These are phyloP conservation scores for Hydrolagus affinis DNA, from an alignment of 2,113 vertebrate species.

Conservation along the genomic window DNA sequence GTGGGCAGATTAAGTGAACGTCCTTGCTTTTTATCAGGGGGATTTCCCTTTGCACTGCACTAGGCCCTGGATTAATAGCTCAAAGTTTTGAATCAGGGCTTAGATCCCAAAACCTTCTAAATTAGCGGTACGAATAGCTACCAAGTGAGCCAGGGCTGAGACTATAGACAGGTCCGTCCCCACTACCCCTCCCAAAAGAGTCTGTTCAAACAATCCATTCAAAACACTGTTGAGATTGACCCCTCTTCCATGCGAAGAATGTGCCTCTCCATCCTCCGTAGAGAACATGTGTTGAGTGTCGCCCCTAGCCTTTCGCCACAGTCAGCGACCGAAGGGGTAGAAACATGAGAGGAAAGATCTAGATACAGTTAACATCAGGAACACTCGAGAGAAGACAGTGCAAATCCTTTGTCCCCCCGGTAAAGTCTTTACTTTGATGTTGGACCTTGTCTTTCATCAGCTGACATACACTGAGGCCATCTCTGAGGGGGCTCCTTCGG, in stretches of 20 bases:
- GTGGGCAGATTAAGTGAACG: no score
- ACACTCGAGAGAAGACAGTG: background rate
- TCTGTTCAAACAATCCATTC: no score
- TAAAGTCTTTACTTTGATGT: background rate
- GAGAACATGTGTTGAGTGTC: background rate
- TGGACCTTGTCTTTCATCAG: conserved; percentile 48
- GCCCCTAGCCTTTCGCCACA: background rate
- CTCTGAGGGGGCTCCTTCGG: conserved; percentile 69
- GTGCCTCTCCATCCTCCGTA: background rate
- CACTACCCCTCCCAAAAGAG: no score
- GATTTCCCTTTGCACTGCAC: no score
- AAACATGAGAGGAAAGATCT: background rate
- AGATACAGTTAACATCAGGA: background rate
- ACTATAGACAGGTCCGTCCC: no score
- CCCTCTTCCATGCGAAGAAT: background rate
- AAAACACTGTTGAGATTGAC: background rate
- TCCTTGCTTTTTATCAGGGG: no score
- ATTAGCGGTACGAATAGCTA: no score
- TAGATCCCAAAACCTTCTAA: no score
- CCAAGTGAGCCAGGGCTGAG: no score
- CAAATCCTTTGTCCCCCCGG: background rate
- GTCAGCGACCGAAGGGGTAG: no score
- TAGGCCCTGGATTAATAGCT: no score
- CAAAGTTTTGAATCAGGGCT: no score
- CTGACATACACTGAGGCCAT: conserved; percentile 71